Base-by-base conservation (phyloP, 2,888 invertebrate species). In the Hypomecis punctinalis region DNA sequence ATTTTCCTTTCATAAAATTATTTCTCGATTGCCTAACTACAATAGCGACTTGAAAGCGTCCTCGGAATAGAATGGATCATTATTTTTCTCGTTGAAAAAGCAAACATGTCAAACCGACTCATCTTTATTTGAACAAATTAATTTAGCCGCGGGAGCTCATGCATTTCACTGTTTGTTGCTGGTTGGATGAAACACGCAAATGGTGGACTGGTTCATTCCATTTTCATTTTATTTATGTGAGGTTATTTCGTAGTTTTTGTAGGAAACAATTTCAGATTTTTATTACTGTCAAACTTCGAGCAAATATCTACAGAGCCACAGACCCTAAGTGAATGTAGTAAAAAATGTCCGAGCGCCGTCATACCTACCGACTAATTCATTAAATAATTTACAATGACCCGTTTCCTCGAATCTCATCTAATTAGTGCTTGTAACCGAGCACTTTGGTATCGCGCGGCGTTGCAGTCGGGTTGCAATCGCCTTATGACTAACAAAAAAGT, bases 61-160 rank as follows among this genome's bases (percentile, higher is more conserved):
- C 23, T 23, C 23, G 23, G 3, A 48, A 35, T 48, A 48, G 8
- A 11, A n/a, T 8, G 35, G 11, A 36, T 42, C 35, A 43, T 43
- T 54, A 43, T 43, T 11, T 54, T 33, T 51, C 43, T 35, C 11
- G 11, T 54, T 43, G 8, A 43, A 43, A 54, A 43, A 54, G 51
- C 56, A 59, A 53, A 56, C 52, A 39, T 51, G 51, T 54, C 42
- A 54, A n/a, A 36, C 54, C n/a, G 36, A 35, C 35, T 54, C 35
- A 35, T 54, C 54, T 43, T 42, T 54, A 54, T 54, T 43, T 54
- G 54, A 43, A 54, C 54, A 54, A 54, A 54, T 54, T 54, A 54
- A 54, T 54, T 54, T 43, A 54, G 43, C n/a, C 42, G 39, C 33
- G 35, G 43, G 5, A 43, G 11, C 43, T 36, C 43, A 54, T 54